phyloP scores from a whole-genome alignment of 2,797 vertebrate species.

The Gymnoscopelus braueri region DNA sequence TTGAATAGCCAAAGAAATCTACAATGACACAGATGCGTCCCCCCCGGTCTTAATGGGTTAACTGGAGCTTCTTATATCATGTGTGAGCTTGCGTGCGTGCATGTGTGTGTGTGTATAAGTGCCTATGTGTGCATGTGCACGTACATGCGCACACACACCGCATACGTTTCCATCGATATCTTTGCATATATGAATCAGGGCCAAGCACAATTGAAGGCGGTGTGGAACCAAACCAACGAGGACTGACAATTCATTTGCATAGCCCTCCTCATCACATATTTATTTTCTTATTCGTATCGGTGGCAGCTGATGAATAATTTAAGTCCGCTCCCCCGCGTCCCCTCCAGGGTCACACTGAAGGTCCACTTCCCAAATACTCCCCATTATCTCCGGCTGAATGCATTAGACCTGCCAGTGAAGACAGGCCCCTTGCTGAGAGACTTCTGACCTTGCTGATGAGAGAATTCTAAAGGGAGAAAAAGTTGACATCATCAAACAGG shows the following conservation, averaged over 20 bases:
- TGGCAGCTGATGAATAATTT: constrained; percentile 77
- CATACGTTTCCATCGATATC: constrained; percentile 37
- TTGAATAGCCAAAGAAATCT: no score
- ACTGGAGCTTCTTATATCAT: constrained; percentile 31
- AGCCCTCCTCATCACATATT: constrained; percentile 67
- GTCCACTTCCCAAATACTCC: constrained; percentile 68
- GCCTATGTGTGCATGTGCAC: no score
- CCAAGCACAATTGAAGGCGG: background rate
- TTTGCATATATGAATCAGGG: constrained; percentile 25
- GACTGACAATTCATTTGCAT: constrained; percentile 61
- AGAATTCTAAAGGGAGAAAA: constrained; percentile 48
- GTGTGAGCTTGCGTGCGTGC: background rate
- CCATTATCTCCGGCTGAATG: constrained; percentile 76
- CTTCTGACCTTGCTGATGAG: constrained; percentile 74
- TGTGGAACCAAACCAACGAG: constrained; percentile 12
- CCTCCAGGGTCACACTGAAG: constrained; percentile 74
- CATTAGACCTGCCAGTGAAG: constrained; percentile 51
- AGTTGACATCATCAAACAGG: constrained; percentile 59
- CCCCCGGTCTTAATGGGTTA: no score
- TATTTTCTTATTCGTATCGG: constrained; percentile 75
- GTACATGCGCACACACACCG: background rate
- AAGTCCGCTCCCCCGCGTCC: constrained; percentile 62
- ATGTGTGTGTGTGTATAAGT: no score
- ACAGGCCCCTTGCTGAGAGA: constrained; percentile 52
- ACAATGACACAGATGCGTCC: no score